Conservation (phyloP, 37 sponge, comb jelly and placozoan genomes). For the Theonella swinhoei region DNA sequence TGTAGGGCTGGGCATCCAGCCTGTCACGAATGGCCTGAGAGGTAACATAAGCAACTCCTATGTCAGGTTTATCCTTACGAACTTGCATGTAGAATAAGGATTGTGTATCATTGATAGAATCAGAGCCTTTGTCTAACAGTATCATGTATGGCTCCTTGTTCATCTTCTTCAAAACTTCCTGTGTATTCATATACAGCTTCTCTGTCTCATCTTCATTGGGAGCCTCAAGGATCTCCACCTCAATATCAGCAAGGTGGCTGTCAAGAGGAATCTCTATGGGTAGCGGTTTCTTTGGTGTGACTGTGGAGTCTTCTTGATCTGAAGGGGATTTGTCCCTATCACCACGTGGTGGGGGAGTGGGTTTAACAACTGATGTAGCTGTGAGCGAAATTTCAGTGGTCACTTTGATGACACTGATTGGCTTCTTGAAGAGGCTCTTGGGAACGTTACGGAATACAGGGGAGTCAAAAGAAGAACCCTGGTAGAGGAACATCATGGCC, state of each 20-base stretch:
- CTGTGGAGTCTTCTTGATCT: no score
- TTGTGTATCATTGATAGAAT: not conserved
- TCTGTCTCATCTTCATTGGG: slow-evolving; percentile 16
- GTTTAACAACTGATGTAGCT: not conserved
- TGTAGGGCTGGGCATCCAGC: not conserved
- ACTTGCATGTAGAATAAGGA: slow-evolving; percentile 14
- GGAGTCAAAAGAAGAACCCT: not conserved
- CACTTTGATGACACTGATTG: not conserved
- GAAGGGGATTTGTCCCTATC: not conserved
- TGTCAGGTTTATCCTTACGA: not conserved
- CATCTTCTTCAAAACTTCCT: not conserved
- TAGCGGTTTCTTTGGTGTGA: not conserved
- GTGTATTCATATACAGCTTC: slow-evolving; percentile 24
- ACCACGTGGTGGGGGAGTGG: not conserved
- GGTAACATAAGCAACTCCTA: not conserved
- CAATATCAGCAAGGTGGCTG: not conserved
- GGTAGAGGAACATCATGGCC: not conserved
- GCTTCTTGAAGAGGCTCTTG: not conserved
- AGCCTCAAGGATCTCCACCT: not conserved
- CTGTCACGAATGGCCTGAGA: not conserved
- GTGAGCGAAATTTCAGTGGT: slow-evolving; percentile 6
- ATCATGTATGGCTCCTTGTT: slow-evolving; percentile 12
- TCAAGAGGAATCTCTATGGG: slow-evolving; percentile 13
- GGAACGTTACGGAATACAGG: not conserved
- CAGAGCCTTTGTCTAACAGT: not conserved